A percentile compares a stretch with the other conserved stretches of the same genome.
These are phyloP conservation scores for Hydrozoanthus tunicans DNA, from an alignment of 64 coral and sea anemone species.

Conservation along the genomic window DNA sequence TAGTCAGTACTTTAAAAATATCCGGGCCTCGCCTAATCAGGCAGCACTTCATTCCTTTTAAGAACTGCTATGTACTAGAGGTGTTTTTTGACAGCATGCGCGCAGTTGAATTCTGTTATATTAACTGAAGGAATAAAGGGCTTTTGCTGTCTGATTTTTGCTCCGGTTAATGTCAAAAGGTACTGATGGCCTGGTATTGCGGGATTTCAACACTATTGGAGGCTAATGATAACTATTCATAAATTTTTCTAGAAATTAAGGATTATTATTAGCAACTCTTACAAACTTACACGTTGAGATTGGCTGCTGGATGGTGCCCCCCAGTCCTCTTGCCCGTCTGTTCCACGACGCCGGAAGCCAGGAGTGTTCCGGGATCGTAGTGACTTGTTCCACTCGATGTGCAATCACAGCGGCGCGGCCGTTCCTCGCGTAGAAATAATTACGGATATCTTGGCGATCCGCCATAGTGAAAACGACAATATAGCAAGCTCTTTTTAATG, in stretches of 20 bases:
- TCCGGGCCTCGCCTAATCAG: too few species aligned
- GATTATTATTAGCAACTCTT: not conserved
- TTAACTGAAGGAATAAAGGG: too few species aligned
- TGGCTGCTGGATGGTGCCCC: conserved; percentile 77
- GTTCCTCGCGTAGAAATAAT: conserved; percentile 57
- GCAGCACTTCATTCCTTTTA: too few species aligned
- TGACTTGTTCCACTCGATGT: conserved; percentile 32
- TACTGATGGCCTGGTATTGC: too few species aligned
- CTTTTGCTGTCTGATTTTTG: too few species aligned
- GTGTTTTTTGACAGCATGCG: too few species aligned
- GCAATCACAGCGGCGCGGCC: conserved; percentile 70
- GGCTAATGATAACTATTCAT: too few species aligned
- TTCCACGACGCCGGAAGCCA: conserved; percentile 43
- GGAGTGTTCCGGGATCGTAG: conserved; percentile 42
- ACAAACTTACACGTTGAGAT: conserved; percentile 89
- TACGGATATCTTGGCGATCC: conserved; percentile 58
- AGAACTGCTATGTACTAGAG: too few species aligned
- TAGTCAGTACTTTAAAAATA: too few species aligned
- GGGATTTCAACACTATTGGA: too few species aligned
- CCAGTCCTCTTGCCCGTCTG: conserved; percentile 52
- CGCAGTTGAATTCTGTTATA: too few species aligned
- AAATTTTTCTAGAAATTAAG: not conserved
- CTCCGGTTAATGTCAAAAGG: too few species aligned
- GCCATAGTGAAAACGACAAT: conserved; percentile 62
- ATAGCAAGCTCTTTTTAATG: conserved; percentile 66